A percentile compares a stretch with the other conserved stretches of the same genome.
Conservation (phyloP, 2,888 invertebrate species). For the Melinaea marsaeus region DNA sequence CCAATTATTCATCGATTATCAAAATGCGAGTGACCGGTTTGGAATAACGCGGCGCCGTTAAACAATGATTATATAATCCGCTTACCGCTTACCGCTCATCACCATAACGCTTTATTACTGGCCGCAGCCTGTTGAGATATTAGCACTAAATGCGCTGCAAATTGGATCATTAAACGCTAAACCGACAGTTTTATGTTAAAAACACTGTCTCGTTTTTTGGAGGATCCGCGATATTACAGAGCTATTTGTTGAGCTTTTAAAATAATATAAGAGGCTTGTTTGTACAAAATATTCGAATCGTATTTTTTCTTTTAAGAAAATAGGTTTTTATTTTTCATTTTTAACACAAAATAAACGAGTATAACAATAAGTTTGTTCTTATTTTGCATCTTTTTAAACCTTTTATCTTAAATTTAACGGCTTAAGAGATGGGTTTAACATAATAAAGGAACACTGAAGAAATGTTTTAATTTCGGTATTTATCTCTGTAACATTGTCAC, state of each 20-base stretch:
- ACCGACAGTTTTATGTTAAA: conserved; percentile 56
- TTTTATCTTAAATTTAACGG: too few species aligned
- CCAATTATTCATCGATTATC: conserved; percentile 9
- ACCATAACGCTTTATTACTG: conserved; percentile 25
- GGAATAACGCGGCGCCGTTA: conserved; percentile 9
- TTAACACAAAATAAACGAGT: too few species aligned
- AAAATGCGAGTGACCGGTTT: conserved; percentile 11
- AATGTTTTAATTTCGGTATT: conserved; percentile 1
- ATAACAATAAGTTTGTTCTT: too few species aligned
- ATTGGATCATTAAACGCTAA: conserved; percentile 63
- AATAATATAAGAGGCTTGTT: neutral
- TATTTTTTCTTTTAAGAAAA: neutral
- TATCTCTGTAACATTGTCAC: neutral
- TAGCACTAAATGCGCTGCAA: conserved; percentile 49
- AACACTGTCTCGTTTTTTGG: conserved; percentile 24
- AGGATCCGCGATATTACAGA: conserved; percentile 4
- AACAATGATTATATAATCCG: conserved; percentile 23
- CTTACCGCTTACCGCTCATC: conserved; percentile 23
- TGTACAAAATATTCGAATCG: neutral
- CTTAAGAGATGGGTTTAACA: neutral
- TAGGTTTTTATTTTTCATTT: neutral
- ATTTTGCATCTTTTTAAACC: too few species aligned
- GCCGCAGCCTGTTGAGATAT: conserved; percentile 32
- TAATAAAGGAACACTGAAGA: neutral
- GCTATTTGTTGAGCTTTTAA: conserved; percentile 2